Base-by-base conservation (phyloP, 2,113 vertebrate species). In the Pelobates fuscus region DNA sequence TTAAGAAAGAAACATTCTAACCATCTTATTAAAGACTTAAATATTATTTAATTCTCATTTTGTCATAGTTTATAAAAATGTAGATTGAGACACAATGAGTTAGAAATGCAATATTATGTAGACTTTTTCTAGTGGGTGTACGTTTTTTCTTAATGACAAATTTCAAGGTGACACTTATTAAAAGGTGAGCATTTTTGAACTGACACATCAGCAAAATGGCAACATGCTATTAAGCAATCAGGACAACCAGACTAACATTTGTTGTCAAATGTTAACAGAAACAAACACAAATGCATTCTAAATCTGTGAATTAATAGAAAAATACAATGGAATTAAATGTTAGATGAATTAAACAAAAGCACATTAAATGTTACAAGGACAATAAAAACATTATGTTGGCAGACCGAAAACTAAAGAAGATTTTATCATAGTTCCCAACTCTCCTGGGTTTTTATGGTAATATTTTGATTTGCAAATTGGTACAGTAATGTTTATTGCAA, bases 371-470 rank as follows among this genome's bases (percentile, higher is more conserved):
- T 26, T 24, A 24, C 8, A n/a, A 27, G 26, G 17, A 27, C 0
- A 5, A 10, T 21, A 27, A 20, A 7, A 52, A 55, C 52, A 24
- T 37, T 57, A 27, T 43, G 21, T 37, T 5, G n/a, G 8, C 32
- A 20, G 17, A 24, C 32, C 26, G 30, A 21, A 59, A 58, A 20
- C 2, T 44, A 59, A 15, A 26, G 29, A 23, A 24, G 54, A 18
- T 44, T 58, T 59, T 59, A 24, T 70, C 32, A 27, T 59, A 70
- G 30, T 21, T 59, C 21, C 54, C 54, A 59, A 58, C 68, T 59
- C 68, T 59, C 55, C 67, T 30, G 23, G 5, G 15, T 57, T 57
- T 24, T 24, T 24, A 2, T 57, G n/a, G 12, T 18, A 24, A 57
- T 23, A 59, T 17, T 41, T 43, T 70, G 17, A 24, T 59, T 20